Base-by-base conservation (phyloP, 1,140 invertebrate genomes). In the Mercenaria mercenaria region DNA sequence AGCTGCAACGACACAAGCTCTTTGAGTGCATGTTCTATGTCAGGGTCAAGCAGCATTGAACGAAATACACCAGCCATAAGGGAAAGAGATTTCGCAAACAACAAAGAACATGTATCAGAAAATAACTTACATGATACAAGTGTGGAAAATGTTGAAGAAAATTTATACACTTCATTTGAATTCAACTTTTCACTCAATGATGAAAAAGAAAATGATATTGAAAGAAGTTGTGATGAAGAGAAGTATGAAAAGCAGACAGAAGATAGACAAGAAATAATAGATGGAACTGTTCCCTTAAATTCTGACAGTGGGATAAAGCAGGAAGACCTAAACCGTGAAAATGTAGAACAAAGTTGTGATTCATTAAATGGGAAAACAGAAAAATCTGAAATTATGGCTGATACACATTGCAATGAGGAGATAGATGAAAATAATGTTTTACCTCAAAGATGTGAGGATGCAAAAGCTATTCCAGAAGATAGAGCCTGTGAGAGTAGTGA, bases 11-110 rank as follows among this genome's bases (percentile, higher is more conserved):
- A 72, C 8, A 72, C 67, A 15, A 72, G 67, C 23, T 72, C 67
- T 72, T 39, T 79, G 6, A 79, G 76, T 52, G 43, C 76, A n/a
- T 79, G 76, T 29, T 79, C 76, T 23, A 29, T 79, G 32, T 79
- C 76, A 34, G 37, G 76, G 0, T 56, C 50, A 52, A 79, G 76
- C 47, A 50, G 76, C 23, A 79, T 18, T 52, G 76, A 79, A 50
- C 11, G 18, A 32, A 52, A 79, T 18, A 79, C 76, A 18, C 47
- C 76, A 52, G 50, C 37, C 37, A 59, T 23, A 23, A 56, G 13
- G 4, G 56, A 56, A 37, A 32, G 29, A 29, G 41, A n/a, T 10
- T 29, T n/a, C n/a, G 29, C 13, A 32, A 37, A n/a, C 8, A 67
- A 29, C 29, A 32, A 23, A 6, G 61, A 67, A 6, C 3, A 56